These are phyloP conservation scores for Azorinus chamasolen DNA, from an alignment of 2,888 invertebrate species.

Conservation along the genomic window DNA sequence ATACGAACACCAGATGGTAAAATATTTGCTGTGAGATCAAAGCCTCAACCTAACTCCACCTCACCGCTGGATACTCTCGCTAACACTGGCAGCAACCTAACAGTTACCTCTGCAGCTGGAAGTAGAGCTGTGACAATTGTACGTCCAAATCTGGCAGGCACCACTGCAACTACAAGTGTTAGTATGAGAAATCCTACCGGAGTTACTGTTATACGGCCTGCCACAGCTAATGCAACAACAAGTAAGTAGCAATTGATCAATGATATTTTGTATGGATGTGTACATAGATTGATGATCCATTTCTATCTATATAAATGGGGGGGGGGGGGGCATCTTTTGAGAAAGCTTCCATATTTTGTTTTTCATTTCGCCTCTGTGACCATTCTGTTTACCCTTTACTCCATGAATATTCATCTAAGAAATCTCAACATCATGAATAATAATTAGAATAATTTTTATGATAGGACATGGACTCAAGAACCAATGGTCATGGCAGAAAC, in stretches of 20 bases:
- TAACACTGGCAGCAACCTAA: conserved; percentile 54
- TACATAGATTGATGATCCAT: too few relatives aligned
- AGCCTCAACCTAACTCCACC: conserved; percentile 63
- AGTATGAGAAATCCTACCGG: conserved; percentile 17
- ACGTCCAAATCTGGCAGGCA: conserved; percentile 33
- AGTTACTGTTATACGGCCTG: conserved; percentile 57
- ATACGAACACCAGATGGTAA: conserved; percentile 98
- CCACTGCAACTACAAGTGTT: conserved; percentile 41
- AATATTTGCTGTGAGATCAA: conserved; percentile 93
- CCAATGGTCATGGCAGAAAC: too few relatives aligned
- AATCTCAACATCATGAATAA: too few relatives aligned
- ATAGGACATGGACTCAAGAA: too few relatives aligned
- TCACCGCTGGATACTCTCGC: conserved; percentile 57
- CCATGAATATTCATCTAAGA: too few relatives aligned
- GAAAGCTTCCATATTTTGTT: too few relatives aligned
- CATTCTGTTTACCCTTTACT: too few relatives aligned
- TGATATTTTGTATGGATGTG: not conserved
- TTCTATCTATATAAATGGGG: too few relatives aligned
- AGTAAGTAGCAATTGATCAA: conserved; percentile 34
- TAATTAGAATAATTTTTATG: too few relatives aligned
- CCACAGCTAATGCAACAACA: conserved; percentile 21
- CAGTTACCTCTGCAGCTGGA: conserved; percentile 15
- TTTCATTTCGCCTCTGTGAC: too few relatives aligned
- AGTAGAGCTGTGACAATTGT: conserved; percentile 40
- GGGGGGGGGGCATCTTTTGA: too few relatives aligned